Conservation (phyloP, 2,113 vertebrate species). For the Phalacrocorax aristotelis region DNA sequence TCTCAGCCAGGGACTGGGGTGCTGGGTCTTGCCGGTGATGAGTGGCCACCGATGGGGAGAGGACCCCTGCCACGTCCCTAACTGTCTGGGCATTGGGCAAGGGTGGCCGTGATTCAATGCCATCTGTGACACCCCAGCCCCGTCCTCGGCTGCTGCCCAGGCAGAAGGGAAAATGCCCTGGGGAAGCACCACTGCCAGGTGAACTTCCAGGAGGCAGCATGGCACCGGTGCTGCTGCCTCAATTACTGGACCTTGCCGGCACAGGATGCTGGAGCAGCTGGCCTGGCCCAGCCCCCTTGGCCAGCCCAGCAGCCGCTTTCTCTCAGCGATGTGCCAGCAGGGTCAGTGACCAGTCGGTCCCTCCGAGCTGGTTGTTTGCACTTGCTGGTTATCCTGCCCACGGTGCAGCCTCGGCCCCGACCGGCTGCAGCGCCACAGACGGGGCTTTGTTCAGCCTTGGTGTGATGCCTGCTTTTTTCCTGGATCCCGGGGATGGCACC, state of each 20-base stretch:
- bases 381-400: neutral
- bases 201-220: neutral
- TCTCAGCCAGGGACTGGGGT: rapidly evolving
- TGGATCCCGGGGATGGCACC: neutral
- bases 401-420: neutral
- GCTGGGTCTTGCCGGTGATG: rapidly evolving
- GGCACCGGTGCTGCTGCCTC: rapidly evolving
- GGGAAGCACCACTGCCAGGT: rapidly evolving
- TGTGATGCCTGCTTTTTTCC: neutral
- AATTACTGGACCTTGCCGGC: rapidly evolving
- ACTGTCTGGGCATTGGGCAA: rapidly evolving
- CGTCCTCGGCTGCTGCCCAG: neutral
- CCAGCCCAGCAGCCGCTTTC: neutral
- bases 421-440: neutral
- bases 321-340: rapidly evolving
- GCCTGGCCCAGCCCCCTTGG: neutral
- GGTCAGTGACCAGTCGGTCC: neutral
- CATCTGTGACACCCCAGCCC: rapidly evolving
- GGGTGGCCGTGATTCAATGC: neutral
- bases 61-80: neutral
- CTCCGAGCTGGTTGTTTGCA: neutral
- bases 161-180: rapidly evolving
- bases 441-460: neutral
- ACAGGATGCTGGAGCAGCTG: neutral
- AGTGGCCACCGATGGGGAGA: neutral